phyloP scores from a whole-genome alignment of 2,888 invertebrate genomes.

The Odontocolon sp. region DNA sequence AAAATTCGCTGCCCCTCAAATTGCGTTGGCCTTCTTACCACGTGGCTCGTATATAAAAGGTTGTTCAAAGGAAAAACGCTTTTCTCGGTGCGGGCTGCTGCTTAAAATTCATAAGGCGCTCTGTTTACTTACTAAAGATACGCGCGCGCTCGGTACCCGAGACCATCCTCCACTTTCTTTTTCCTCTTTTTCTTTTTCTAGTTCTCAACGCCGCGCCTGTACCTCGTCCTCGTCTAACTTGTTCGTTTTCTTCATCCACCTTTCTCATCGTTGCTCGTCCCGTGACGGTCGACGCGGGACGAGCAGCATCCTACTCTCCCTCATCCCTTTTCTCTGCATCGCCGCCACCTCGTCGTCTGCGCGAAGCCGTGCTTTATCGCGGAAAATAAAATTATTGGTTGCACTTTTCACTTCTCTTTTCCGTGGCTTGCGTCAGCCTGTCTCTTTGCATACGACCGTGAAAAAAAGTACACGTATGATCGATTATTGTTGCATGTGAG shows the following conservation, averaged over 20 bases:
- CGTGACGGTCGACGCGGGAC: conserved; percentile 24
- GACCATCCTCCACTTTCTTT: conserved; percentile 13
- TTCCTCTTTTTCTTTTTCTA: conserved; percentile 13
- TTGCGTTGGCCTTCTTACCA: conserved; percentile 40
- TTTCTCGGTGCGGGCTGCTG: conserved; percentile 66
- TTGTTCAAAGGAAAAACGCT: conserved; percentile 70
- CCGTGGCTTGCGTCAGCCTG: not conserved
- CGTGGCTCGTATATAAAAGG: conserved; percentile 54
- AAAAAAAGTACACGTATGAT: not conserved
- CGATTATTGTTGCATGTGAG: no score
- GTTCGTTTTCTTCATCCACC: not conserved
- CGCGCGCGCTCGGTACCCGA: conserved; percentile 59
- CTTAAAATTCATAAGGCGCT: conserved; percentile 80
- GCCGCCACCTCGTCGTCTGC: not conserved
- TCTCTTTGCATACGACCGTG: not conserved
- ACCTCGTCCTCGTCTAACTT: not conserved
- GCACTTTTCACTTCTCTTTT: conserved; percentile 68
- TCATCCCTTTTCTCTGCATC: conserved; percentile 6
- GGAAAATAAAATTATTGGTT: conserved; percentile 78
- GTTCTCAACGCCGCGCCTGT: conserved; percentile 32
- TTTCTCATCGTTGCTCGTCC: conserved; percentile 18
- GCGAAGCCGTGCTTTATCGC: conserved; percentile 70
- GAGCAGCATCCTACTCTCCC: not conserved
- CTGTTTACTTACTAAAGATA: conserved; percentile 80
- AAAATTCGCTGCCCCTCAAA: not conserved